Base-by-base conservation (phyloP, 1,140 invertebrate species). In the Protaetia brevitarsis region DNA sequence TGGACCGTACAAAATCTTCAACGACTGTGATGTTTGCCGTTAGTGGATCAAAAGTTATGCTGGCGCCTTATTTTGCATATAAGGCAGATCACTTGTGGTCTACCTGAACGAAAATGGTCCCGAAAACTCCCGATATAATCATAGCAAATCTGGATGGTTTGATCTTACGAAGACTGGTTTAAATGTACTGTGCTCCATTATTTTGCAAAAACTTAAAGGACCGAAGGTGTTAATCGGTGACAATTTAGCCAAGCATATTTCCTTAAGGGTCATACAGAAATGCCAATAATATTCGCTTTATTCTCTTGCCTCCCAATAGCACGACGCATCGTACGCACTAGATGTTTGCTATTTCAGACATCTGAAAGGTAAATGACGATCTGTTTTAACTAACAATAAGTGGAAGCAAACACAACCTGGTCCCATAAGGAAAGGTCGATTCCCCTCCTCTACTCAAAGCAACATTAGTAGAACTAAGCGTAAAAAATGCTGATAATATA, bases 291-390 rank as follows among this genome's bases (percentile, higher is more conserved):
- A 60, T 30, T 29, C 0, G 19, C 4, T 66, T 60, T 60, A 28
- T 60, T 31, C 75, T 68, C 61, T 66, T 81, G 23, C 76, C 79
- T 31, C 45, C 75, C 11, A 81, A 80, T 65, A 67, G 74, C 8
- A 79, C n/a, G n/a, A n/a, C 77, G 4, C 76, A 78, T 67, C 41
- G 75, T 1, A 66, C 69, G 4, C 77, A 80, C 65, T 80, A 34
- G 79, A 80, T 69, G 72, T 79, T 8, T 70, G 70, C 30, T 73
- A 78, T 69, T 80, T 80, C 69, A 63, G 70, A 5, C 75, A 76
- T 26, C 31, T 81, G 57, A 79, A 79, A 65, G 73, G 65, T 34
- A 19, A 31, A 16, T 80, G 77, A 77, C 64, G 73, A n/a, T 31
- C 75, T 63, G 72, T 79, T 41, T 65, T 80, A 27, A 51, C 63